A percentile compares a stretch with the other conserved stretches of the same genome.
phyloP scores from a whole-genome alignment of 2,888 invertebrate species.

The Hesperia comma region DNA sequence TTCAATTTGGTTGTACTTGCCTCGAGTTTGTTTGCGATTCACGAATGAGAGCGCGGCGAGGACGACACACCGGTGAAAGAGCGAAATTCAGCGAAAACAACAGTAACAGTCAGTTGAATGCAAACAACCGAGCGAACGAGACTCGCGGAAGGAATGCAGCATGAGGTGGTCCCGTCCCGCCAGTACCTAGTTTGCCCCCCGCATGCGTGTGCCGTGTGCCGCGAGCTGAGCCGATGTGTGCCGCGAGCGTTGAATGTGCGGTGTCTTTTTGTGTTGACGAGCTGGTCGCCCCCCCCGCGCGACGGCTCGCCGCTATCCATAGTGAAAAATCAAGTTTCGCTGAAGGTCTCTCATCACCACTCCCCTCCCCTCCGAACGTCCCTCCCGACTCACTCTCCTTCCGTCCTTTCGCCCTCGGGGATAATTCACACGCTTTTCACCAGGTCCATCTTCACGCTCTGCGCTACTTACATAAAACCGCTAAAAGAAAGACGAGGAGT shows the following conservation, averaged over 20 bases:
- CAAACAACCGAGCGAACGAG: conserved; percentile 49
- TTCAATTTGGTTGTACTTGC: conserved; percentile 80
- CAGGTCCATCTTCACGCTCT: conserved; percentile 80
- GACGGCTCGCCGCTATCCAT: conserved; percentile 68
- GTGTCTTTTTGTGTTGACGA: conserved; percentile 80
- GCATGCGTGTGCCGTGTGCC: conserved; percentile 77
- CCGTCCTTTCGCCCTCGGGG: conserved; percentile 62
- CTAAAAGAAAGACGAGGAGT: conserved; percentile 64
- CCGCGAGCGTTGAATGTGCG: conserved; percentile 67
- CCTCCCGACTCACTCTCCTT: conserved; percentile 41
- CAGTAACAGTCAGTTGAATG: conserved; percentile 47
- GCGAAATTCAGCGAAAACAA: conserved; percentile 80
- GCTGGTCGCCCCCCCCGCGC: conserved; percentile 58
- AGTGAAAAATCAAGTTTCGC: conserved; percentile 81
- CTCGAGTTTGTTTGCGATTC: conserved; percentile 69
- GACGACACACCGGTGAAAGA: conserved; percentile 66
- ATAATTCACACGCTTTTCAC: conserved; percentile 75
- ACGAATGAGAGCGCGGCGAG: conserved; percentile 56
- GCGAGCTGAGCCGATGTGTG: conserved; percentile 72
- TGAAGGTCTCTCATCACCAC: conserved; percentile 81
- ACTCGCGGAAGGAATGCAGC: conserved; percentile 61
- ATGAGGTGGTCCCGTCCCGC: conserved; percentile 66
- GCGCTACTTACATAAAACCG: conserved; percentile 77
- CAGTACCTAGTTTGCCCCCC: conserved; percentile 67
- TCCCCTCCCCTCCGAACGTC: conserved; percentile 48